phyloP scores from a whole-genome alignment of 1,140 invertebrate genomes.

The Neotoxoptera formosana region DNA sequence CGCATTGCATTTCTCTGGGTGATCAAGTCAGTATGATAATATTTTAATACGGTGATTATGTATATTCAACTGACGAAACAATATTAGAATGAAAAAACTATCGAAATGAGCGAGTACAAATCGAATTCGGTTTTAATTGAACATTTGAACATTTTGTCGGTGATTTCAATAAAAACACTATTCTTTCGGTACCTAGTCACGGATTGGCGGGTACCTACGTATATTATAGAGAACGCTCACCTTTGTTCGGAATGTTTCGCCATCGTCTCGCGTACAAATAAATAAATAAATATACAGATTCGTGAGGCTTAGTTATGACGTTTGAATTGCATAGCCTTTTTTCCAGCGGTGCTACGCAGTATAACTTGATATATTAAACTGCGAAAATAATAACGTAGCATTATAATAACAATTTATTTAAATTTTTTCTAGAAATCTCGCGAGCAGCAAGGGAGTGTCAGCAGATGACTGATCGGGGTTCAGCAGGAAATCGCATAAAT shows the following conservation, averaged over 20 bases:
- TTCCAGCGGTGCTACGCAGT: background rate
- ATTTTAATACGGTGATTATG: background rate
- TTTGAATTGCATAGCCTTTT: background rate
- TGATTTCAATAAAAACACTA: background rate
- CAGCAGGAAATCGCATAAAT: background rate
- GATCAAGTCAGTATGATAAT: background rate
- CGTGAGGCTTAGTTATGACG: background rate
- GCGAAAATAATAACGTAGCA: background rate
- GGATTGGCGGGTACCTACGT: background rate
- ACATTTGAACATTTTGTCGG: background rate
- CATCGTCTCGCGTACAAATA: background rate
- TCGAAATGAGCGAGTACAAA: background rate
- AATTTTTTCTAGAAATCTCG: background rate
- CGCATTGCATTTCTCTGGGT: no score
- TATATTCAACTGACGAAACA: background rate
- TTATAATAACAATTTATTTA: conserved; percentile 1
- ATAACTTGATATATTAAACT: background rate
- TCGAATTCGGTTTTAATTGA: background rate
- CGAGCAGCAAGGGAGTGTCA: background rate
- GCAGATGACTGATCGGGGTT: conserved; percentile 32
- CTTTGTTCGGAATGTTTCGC: background rate
- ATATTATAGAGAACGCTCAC: background rate
- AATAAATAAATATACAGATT: background rate
- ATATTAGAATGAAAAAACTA: background rate
- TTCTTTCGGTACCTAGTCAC: background rate